Percentiles rank a stretch among this genome's conserved stretches.
Conservation (phyloP, 1,140 invertebrate genomes). For the Eciton burchellii region DNA sequence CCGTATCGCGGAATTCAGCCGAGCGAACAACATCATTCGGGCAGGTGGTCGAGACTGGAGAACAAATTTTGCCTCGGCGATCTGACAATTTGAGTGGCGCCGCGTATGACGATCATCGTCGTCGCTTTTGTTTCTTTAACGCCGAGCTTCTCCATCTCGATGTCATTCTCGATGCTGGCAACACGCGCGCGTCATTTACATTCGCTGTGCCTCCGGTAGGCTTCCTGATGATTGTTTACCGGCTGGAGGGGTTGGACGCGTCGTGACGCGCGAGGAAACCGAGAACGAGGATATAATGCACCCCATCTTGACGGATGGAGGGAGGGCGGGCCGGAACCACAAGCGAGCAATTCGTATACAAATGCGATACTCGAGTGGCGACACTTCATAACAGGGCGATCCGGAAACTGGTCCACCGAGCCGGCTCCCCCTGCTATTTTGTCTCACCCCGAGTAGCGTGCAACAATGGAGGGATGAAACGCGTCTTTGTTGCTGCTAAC, state of each 20-base stretch:
- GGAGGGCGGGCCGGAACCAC: slow-evolving; percentile 70
- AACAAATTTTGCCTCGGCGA: slow-evolving; percentile 65
- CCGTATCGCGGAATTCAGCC: slow-evolving; percentile 66
- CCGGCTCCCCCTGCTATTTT: slow-evolving; percentile 71
- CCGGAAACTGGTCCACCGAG: slow-evolving; percentile 78
- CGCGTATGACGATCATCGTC: slow-evolving; percentile 32
- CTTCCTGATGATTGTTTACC: slow-evolving; percentile 47
- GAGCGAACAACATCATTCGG: slow-evolving; percentile 67
- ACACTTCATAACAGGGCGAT: slow-evolving; percentile 81
- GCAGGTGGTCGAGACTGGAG: slow-evolving; percentile 66
- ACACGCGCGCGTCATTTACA: neutral
- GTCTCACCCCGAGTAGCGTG: slow-evolving; percentile 63
- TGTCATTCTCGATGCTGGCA: neutral
- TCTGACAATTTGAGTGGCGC: slow-evolving; percentile 28
- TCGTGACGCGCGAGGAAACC: slow-evolving; percentile 58
- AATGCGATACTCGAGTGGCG: slow-evolving; percentile 81
- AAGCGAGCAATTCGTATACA: slow-evolving; percentile 83
- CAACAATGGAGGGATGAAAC: slow-evolving; percentile 53
- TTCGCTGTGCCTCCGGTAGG: neutral
- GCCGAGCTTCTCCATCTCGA: neutral
- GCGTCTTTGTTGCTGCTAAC: slow-evolving; percentile 60
- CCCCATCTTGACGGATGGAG: slow-evolving; percentile 54
- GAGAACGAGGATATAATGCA: slow-evolving; percentile 80
- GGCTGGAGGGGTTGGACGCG: slow-evolving; percentile 1
- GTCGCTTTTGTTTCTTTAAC: neutral